phyloP scores from a whole-genome alignment of 2,888 invertebrate species.

The Stictocephala bisonia region DNA sequence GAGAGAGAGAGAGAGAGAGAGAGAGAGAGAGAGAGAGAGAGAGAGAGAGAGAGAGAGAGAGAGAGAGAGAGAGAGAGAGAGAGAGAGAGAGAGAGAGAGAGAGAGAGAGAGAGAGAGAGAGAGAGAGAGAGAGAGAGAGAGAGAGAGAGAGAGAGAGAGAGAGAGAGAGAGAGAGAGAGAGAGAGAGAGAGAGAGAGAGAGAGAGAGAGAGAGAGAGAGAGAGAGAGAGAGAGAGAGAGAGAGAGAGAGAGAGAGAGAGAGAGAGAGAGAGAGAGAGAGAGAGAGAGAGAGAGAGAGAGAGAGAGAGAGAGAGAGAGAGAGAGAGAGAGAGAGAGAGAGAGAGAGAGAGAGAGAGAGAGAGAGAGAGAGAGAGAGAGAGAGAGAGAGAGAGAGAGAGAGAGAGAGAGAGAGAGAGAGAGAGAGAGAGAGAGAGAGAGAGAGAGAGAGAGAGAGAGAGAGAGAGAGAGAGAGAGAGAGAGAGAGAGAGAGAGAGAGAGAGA shows the following conservation, averaged over 20 bases:
- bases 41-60: background rate
- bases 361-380: background rate
- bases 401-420: background rate
- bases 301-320: background rate
- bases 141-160: background rate
- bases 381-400: background rate
- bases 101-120: background rate
- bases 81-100: background rate
- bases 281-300: background rate
- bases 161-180: background rate
- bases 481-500: background rate
- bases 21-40: background rate
- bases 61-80: background rate
- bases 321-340: background rate
- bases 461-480: background rate
- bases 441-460: background rate
- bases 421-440: background rate
- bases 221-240: background rate
- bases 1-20: background rate
- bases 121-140: background rate
- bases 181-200: background rate
- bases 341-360: background rate
- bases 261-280: background rate
- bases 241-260: background rate
- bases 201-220: background rate